Conservation (phyloP, 2,113 vertebrate species). For the Oncorhynchus kisutch region DNA sequence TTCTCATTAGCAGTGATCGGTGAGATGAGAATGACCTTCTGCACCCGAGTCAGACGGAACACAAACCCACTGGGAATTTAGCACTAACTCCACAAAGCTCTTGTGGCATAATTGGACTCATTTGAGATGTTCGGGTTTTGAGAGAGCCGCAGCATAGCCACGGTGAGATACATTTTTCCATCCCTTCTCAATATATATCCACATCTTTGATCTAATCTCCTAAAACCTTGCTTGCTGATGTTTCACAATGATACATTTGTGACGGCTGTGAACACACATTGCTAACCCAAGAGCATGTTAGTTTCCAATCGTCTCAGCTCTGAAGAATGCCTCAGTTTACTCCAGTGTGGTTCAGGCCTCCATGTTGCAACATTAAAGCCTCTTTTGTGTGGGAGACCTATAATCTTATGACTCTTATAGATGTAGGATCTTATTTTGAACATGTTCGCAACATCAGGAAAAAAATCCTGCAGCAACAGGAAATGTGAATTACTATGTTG, state of each 20-base stretch:
- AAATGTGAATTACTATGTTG: too few relatives aligned
- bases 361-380: too few relatives aligned
- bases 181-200: conserved; percentile 46
- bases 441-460: too few relatives aligned
- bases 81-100: conserved; percentile 34
- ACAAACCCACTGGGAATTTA: conserved; percentile 70
- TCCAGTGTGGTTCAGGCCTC: too few relatives aligned
- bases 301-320: too few relatives aligned
- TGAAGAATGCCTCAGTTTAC: too few relatives aligned
- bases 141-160: conserved; percentile 49
- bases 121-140: conserved; percentile 44
- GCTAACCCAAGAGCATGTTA: too few relatives aligned
- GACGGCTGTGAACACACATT: conserved; percentile 29
- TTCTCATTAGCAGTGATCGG: conserved; percentile 57
- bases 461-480: too few relatives aligned
- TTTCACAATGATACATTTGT: conserved; percentile 42
- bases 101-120: conserved; percentile 48
- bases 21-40: conserved; percentile 52
- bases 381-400: too few relatives aligned
- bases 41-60: conserved; percentile 55
- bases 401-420: too few relatives aligned
- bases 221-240: conserved; percentile 42
- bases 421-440: too few relatives aligned
- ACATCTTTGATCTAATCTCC: conserved; percentile 61
- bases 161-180: conserved; percentile 65